These are phyloP conservation scores for Cyphomyrmex costatus DNA, from an alignment of 1,140 invertebrate genomes.

Conservation along the genomic window DNA sequence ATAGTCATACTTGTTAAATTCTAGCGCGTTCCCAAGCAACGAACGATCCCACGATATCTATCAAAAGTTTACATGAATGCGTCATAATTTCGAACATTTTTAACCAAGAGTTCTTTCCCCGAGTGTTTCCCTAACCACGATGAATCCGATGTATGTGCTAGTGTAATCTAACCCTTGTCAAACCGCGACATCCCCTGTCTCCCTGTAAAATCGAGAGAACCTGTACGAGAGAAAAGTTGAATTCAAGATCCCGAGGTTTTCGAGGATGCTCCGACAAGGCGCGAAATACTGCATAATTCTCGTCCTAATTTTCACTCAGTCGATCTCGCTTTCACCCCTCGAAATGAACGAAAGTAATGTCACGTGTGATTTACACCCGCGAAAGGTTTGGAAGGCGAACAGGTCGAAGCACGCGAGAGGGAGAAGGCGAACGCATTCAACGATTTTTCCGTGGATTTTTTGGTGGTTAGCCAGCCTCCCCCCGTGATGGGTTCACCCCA, in stretches of 20 bases:
- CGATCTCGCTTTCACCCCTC: conserved; percentile 9
- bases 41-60: background rate
- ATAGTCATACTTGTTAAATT: background rate
- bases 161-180: conserved; percentile 53
- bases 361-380: conserved; percentile 58
- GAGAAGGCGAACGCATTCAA: conserved; percentile 35
- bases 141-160: background rate
- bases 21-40: background rate
- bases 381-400: conserved; percentile 6
- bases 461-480: conserved; percentile 9
- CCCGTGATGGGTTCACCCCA: background rate
- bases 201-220: conserved; percentile 3
- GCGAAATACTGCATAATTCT: conserved; percentile 58
- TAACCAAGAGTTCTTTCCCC: background rate
- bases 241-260: background rate
- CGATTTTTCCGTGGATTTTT: conserved; percentile 60
- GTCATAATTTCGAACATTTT: conserved; percentile 22
- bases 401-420: background rate
- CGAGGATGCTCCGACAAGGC: conserved; percentile 1
- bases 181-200: background rate
- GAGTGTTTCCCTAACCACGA: background rate
- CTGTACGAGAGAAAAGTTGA: conserved; percentile 12
- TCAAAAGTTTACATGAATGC: conserved; percentile 7
- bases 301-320: conserved; percentile 54
- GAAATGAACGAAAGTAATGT: conserved; percentile 32